Percentiles rank a stretch among this genome's conserved stretches.
Evolutionary conservation across 2,888 invertebrate genomes (phyloP).

Genomic region (Coelinius sp.): DNA sequence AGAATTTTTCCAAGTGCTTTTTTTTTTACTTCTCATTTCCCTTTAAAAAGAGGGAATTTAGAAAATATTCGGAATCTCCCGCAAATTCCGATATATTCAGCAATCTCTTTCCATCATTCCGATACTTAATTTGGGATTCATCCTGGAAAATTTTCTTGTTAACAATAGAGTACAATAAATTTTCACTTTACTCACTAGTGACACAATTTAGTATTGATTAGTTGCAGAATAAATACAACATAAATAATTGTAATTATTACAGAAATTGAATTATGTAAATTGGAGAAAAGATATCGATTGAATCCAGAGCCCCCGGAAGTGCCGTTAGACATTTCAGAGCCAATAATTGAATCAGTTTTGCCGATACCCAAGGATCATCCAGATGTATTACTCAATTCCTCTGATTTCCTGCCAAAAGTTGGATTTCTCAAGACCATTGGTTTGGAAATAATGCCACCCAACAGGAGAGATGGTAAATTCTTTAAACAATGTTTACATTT

Average conservation of each 20-base stretch:
- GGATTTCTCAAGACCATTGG: conserved; percentile 76
- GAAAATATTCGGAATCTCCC: too few species aligned
- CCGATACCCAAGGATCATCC: conserved; percentile 73
- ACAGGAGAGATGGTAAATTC: conserved; percentile 77
- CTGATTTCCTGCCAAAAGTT: conserved; percentile 74
- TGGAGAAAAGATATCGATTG: conserved; percentile 74
- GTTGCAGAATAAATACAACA: not conserved
- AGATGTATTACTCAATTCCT: conserved; percentile 69
- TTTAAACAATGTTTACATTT: too few species aligned
- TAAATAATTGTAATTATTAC: conserved; percentile 46
- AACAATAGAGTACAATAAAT: too few species aligned
- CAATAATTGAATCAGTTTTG: conserved; percentile 68
- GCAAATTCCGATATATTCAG: too few species aligned
- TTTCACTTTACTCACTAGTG: too few species aligned
- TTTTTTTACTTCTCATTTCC: too few species aligned
- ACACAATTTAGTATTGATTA: conserved; percentile 22
- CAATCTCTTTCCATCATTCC: too few species aligned
- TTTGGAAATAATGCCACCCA: conserved; percentile 73
- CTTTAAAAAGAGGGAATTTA: too few species aligned
- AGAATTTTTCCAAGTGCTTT: too few species aligned
- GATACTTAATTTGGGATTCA: too few species aligned
- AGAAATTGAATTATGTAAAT: conserved; percentile 76
- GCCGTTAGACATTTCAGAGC: conserved; percentile 62
- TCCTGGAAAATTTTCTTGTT: too few species aligned
- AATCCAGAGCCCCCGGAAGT: conserved; percentile 74